Percentiles rank a stretch among this genome's conserved stretches.
Conservation (phyloP, 2,888 invertebrate species). For the Synanthedon myopaeformis region DNA sequence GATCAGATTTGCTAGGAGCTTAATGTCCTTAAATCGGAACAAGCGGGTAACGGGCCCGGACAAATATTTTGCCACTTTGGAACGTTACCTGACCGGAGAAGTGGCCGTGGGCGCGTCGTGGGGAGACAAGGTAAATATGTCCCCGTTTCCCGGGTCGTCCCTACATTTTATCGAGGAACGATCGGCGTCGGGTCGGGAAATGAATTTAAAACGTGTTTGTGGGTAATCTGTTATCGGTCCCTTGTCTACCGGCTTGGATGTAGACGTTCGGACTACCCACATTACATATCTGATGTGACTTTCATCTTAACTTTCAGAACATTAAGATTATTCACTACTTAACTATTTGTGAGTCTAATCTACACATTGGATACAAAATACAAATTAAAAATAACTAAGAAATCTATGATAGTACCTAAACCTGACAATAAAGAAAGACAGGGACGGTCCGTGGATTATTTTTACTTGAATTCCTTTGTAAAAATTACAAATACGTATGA, state of each 20-base stretch:
- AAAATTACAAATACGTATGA: too few species aligned
- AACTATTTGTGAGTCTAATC: neutral
- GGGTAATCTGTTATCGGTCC: conserved; percentile 72
- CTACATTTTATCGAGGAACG: conserved; percentile 69
- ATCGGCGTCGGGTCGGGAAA: conserved; percentile 69
- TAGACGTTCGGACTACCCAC: conserved; percentile 57
- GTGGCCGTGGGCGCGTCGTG: conserved; percentile 52
- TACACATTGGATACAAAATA: neutral
- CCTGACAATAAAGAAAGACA: too few species aligned
- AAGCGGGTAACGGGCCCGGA: conserved; percentile 54
- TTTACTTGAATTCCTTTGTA: too few species aligned
- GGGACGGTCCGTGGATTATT: too few species aligned
- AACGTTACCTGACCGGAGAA: conserved; percentile 65
- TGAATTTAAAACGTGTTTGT: conserved; percentile 71
- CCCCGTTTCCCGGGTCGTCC: conserved; percentile 60
- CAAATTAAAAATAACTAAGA: too few species aligned
- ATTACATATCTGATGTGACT: conserved; percentile 41
- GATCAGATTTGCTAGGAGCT: conserved; percentile 18
- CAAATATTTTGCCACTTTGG: conserved; percentile 67
- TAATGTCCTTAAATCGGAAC: conserved; percentile 59
- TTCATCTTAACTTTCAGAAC: conserved; percentile 14
- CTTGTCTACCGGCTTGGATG: conserved; percentile 64
- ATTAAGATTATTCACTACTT: neutral
- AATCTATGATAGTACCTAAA: too few species aligned
- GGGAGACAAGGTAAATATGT: conserved; percentile 70